Evolutionary conservation across 2,888 invertebrate genomes (phyloP).

Genomic region (Apamea anceps): DNA sequence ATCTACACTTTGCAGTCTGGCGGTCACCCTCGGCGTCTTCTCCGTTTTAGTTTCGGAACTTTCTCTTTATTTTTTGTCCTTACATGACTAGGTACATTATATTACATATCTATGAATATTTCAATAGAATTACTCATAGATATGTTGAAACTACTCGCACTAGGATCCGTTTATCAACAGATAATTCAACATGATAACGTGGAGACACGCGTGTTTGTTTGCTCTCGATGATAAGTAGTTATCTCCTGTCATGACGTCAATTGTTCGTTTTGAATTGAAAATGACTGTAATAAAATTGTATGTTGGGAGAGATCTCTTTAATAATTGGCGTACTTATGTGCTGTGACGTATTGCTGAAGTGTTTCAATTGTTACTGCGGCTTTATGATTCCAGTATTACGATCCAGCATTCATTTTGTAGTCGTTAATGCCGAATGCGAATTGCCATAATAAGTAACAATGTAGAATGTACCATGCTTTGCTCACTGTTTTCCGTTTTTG

Average conservation of each 20-base stretch:
- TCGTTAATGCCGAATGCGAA: slow-evolving; percentile 19
- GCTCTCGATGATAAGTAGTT: slow-evolving; percentile 75
- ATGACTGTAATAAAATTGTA: slow-evolving; percentile 68
- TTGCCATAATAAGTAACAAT: slow-evolving; percentile 8
- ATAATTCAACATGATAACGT: slow-evolving; percentile 75
- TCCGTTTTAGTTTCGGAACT: slow-evolving; percentile 66
- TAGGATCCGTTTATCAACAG: slow-evolving; percentile 73
- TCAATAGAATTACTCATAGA: slow-evolving; percentile 18
- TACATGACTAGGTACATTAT: slow-evolving; percentile 8
- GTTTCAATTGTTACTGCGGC: slow-evolving; percentile 20
- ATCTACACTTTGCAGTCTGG: slow-evolving; percentile 86
- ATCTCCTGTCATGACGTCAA: slow-evolving; percentile 81
- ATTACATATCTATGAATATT: background rate
- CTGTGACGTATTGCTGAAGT: slow-evolving; percentile 26
- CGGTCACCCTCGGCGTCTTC: slow-evolving; percentile 82
- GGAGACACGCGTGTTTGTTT: slow-evolving; percentile 79
- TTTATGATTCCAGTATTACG: slow-evolving; percentile 17
- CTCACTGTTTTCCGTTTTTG: slow-evolving; percentile 2
- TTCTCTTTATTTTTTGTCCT: slow-evolving; percentile 53
- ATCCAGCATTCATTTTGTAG: slow-evolving; percentile 6
- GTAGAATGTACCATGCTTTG: slow-evolving; percentile 10
- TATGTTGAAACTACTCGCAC: slow-evolving; percentile 57
- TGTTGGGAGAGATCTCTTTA: slow-evolving; percentile 64
- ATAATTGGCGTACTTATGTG: slow-evolving; percentile 33
- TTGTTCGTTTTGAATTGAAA: slow-evolving; percentile 74